phyloP scores from a whole-genome alignment of 1,140 invertebrate species.

The Myzus persicae region DNA sequence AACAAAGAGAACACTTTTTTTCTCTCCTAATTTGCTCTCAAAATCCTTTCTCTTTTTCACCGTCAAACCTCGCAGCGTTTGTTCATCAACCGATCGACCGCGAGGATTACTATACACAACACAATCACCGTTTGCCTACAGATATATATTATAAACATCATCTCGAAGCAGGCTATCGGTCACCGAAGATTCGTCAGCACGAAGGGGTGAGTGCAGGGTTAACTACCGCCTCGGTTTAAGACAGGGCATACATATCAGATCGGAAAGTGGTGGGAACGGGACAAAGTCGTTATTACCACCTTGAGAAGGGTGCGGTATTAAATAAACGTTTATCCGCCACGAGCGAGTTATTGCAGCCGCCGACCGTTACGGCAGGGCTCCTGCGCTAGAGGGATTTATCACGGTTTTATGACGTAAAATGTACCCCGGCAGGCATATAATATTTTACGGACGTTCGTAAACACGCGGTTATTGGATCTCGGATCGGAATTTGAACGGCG shows the following conservation, averaged over 20 bases:
- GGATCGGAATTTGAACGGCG: constrained; percentile 20
- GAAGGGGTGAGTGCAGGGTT: not conserved
- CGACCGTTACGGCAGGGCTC: not conserved
- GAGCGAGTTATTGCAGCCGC: constrained; percentile 15
- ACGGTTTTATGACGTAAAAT: constrained; percentile 37
- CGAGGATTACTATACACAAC: not conserved
- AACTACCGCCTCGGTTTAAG: not conserved
- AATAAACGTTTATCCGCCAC: constrained; percentile 35
- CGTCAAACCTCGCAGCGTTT: not conserved
- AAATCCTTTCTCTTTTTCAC: not conserved
- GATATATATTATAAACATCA: not conserved
- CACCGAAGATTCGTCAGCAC: not conserved
- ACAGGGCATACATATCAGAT: not conserved
- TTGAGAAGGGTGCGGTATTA: constrained; percentile 23
- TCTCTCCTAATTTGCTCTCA: not conserved
- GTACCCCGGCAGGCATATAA: not conserved
- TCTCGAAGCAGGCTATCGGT: not conserved
- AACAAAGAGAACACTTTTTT: constrained; percentile 15
- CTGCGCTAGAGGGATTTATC: not conserved
- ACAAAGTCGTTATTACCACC: constrained; percentile 21
- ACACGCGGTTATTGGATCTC: constrained; percentile 21
- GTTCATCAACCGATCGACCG: not conserved
- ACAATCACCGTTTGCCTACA: not conserved
- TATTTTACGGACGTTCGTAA: constrained; percentile 33
- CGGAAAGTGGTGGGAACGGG: not conserved